phyloP scores from a whole-genome alignment of 1,140 invertebrate species.

The Drosophila oshimai region DNA sequence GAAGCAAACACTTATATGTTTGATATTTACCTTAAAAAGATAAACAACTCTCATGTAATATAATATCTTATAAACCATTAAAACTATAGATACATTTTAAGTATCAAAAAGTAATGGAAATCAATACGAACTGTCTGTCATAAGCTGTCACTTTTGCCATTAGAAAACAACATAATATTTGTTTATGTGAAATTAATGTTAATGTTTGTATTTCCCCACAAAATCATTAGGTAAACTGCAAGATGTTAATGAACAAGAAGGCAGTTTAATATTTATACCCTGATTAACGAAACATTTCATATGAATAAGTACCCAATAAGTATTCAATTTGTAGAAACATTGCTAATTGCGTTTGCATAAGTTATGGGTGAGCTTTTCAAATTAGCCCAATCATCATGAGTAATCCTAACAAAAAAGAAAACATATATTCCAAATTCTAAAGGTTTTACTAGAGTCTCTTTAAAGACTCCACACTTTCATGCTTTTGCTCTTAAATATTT shows the following conservation, averaged over 20 bases:
- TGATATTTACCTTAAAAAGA: no score
- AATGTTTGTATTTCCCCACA: no score
- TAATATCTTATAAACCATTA: no score
- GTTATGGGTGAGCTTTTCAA: neutral
- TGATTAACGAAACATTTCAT: neutral
- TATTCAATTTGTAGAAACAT: neutral
- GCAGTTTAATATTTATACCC: constrained; percentile 1
- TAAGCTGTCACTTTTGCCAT: no score
- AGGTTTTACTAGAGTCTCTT: constrained; percentile 2
- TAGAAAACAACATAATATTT: no score
- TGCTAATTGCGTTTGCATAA: constrained; percentile 1
- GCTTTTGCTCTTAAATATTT: constrained; percentile 23
- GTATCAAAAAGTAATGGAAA: no score
- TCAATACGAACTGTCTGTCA: no score
- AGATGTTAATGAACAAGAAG: neutral
- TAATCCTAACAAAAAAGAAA: neutral
- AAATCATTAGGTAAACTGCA: neutral
- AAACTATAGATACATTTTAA: no score
- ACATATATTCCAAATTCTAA: neutral
- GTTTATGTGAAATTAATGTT: no score
- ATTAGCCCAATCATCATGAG: neutral
- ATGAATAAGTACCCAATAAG: neutral
- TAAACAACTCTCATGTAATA: no score
- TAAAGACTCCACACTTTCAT: constrained; percentile 10
- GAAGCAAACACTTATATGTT: no score